Evolutionary conservation across 2,888 invertebrate species (phyloP), one percentile per base, ranked within the genome.

Genomic region (Drosophila birchii): DNA sequence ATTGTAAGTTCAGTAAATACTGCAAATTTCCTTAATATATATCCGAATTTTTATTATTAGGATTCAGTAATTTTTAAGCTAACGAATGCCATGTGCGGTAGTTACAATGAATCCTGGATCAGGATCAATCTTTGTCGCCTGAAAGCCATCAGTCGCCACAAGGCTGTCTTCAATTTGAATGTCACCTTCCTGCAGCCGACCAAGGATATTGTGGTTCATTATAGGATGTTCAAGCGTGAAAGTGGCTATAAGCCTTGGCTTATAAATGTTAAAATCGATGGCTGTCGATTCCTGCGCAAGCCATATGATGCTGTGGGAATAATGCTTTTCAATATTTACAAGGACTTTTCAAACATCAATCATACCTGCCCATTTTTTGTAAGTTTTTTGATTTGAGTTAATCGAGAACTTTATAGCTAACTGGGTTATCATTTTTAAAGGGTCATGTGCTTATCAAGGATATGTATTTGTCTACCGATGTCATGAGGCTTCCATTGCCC

Each of bases 221-320:
- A 20, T 5, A 44, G 56, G 12, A 0, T 81, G 1, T 62, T 60
- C 6, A 61, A 75, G 9, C 75, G 72, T n/a, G 78, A 58, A 1
- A 86, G 58, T 43, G 81, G 78, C 5, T 83, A 75, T 16, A 78
- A 74, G 44, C 81, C 79, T 0, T 83, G 76, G 70, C 34, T 82
- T 0, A 0, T 66, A 0, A 64, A 77, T 5, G 0, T 8, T 0
- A 11, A 43, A 0, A 3, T 79, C 12, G 75, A 83, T 36, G 55
- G 11, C 1, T 83, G 81, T 23, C 57, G 61, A 2, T 81, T 57
- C 23, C 0, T 80, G 0, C 54, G 53, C 1, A 41, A 12, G 6
- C 11, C 51, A 0, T 75, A 72, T 9, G 55, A 76, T 63, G 76
- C 62, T 3, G 0, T 73, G 12, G 70, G 36, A 0, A 75, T 59